These are phyloP conservation scores for Acronicta aceris DNA, from an alignment of 2,888 invertebrate species.

Conservation along the genomic window DNA sequence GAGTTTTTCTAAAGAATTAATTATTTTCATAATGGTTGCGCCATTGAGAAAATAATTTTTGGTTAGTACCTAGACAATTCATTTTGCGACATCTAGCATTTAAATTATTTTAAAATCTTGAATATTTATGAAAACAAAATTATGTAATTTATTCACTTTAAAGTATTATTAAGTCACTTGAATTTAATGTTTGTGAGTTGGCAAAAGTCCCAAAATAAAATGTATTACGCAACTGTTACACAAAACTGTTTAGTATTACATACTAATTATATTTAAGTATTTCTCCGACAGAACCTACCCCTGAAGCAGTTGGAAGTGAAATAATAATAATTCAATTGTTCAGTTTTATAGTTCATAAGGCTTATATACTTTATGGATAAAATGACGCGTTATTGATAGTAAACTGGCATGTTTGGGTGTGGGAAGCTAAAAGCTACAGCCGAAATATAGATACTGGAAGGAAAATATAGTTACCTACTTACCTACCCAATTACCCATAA, in stretches of 20 bases:
- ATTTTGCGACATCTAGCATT: neutral
- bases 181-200: constrained; percentile 42
- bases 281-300: constrained; percentile 10
- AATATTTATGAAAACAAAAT: constrained; percentile 30
- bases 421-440: constrained; percentile 71
- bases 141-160: constrained; percentile 32
- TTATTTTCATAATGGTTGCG: no score
- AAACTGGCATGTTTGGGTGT: constrained; percentile 74
- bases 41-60: no score
- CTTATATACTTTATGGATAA: constrained; percentile 71
- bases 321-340: constrained; percentile 65
- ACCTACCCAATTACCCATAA: no score
- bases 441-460: constrained; percentile 65
- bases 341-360: constrained; percentile 63
- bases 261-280: no score
- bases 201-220: constrained; percentile 47
- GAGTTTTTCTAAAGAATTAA: no score
- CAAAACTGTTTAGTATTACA: constrained; percentile 37
- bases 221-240: constrained; percentile 47
- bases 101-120: constrained; percentile 14
- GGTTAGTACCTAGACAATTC: no score
- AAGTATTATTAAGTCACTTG: constrained; percentile 37
- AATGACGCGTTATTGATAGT: constrained; percentile 83
- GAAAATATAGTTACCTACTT: no score
- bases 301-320: constrained; percentile 37